These are phyloP conservation scores for Stenodema calcarata DNA, from an alignment of 2,888 invertebrate species.

Conservation along the genomic window DNA sequence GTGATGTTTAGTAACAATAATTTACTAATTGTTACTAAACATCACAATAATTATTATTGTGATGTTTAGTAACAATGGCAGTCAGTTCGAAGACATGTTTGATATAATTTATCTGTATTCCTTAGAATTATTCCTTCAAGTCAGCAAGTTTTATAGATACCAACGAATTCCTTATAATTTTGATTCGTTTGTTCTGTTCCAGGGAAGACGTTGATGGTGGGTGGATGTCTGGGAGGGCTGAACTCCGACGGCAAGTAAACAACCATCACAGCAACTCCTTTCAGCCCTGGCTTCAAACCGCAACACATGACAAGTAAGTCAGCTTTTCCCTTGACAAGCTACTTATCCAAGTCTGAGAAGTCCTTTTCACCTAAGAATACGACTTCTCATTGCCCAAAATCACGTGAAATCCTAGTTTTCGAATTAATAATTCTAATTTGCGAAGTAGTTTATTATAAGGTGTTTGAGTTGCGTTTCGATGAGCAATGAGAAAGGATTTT, in stretches of 20 bases:
- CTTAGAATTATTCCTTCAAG: no score
- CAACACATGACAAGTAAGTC: constrained; percentile 51
- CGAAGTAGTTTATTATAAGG: no score
- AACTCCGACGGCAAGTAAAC: constrained; percentile 43
- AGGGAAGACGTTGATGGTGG: constrained; percentile 53
- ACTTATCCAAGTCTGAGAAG: background rate
- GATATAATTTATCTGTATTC: no score
- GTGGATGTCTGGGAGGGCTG: constrained; percentile 54
- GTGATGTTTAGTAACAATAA: no score
- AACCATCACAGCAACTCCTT: constrained; percentile 50
- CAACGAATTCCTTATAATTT: background rate
- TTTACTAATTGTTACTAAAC: no score
- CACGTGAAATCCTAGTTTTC: background rate
- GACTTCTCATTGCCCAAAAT: background rate
- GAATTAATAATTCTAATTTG: background rate
- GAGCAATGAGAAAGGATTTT: no score
- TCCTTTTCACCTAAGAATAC: background rate
- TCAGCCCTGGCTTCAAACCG: constrained; percentile 49
- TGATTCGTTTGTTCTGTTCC: background rate
- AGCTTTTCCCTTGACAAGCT: background rate
- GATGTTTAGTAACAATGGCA: no score
- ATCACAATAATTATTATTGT: no score
- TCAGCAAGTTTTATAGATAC: no score
- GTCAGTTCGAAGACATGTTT: no score
- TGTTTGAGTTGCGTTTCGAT: no score